Percentiles rank a stretch among this genome's conserved stretches.
Evolutionary conservation across 2,888 invertebrate species (phyloP).

Genomic region (Brassicogethes aeneus): DNA sequence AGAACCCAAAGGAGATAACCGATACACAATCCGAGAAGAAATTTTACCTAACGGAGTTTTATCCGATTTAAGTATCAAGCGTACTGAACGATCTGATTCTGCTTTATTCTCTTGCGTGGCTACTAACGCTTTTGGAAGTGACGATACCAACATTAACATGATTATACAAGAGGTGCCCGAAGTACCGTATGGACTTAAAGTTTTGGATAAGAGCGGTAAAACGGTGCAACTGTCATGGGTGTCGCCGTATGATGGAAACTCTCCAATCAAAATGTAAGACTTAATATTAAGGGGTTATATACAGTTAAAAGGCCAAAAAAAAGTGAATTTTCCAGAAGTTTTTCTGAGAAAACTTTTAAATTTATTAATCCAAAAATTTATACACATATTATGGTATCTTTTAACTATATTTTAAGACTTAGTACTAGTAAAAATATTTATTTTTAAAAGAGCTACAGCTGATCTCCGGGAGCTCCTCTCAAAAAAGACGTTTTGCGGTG

Average conservation of each 20-base stretch:
- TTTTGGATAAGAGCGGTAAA: constrained; percentile 82
- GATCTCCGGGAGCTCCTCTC: too few species aligned
- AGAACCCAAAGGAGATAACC: constrained; percentile 84
- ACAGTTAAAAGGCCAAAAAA: too few species aligned
- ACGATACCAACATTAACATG: constrained; percentile 92
- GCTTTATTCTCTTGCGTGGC: constrained; percentile 88
- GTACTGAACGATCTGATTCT: constrained; percentile 81
- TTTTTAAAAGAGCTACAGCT: too few species aligned
- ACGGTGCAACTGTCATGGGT: constrained; percentile 89
- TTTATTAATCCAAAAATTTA: too few species aligned
- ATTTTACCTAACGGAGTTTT: constrained; percentile 79
- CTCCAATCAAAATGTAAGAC: constrained; percentile 65
- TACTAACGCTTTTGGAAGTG: constrained; percentile 88
- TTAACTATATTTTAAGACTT: too few species aligned
- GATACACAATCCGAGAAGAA: constrained; percentile 80
- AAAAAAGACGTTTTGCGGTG: too few species aligned
- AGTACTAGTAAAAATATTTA: too few species aligned
- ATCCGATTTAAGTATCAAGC: constrained; percentile 81
- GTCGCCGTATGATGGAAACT: constrained; percentile 86
- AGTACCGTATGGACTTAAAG: constrained; percentile 80
- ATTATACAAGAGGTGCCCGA: constrained; percentile 89
- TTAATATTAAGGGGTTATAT: too few species aligned
- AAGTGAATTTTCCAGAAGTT: too few species aligned
- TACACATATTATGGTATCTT: too few species aligned
- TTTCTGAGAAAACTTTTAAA: too few species aligned